A percentile compares a stretch with the other conserved stretches of the same genome.
Conservation (phyloP, 30 jellyfish, hydroid and myxozoan species). For the Hydractinia echinata region DNA sequence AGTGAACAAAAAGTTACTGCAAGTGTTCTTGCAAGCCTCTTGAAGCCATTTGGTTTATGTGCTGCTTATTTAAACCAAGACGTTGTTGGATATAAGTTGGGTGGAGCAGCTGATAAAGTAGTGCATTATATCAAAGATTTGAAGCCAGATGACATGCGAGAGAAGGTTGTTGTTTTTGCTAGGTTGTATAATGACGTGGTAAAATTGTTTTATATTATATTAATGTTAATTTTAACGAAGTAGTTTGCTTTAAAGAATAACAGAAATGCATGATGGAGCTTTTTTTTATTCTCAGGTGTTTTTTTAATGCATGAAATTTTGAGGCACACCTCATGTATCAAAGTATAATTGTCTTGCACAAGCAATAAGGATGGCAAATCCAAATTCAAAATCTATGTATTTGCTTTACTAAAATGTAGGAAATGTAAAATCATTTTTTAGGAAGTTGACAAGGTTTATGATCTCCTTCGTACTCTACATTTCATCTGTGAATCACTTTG, state of each 20-base stretch:
- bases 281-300: too few species aligned
- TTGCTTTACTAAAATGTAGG: too few species aligned
- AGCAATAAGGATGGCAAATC: too few species aligned
- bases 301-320: too few species aligned
- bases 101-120: slow-evolving; percentile 83
- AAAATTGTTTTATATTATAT: too few species aligned
- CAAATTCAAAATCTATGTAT: too few species aligned
- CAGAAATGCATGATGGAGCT: too few species aligned
- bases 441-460: slow-evolving; percentile 92
- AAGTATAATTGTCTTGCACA: too few species aligned
- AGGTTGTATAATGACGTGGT: not conserved
- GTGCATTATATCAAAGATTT: slow-evolving; percentile 56
- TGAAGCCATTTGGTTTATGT: slow-evolving; percentile 89
- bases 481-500: slow-evolving; percentile 72
- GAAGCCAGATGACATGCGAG: slow-evolving; percentile 63
- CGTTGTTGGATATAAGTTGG: slow-evolving; percentile 76
- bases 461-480: slow-evolving; percentile 69
- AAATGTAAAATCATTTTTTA: not conserved
- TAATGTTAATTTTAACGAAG: too few species aligned
- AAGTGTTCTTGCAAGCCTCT: slow-evolving; percentile 37
- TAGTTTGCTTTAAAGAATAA: too few species aligned
- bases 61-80: slow-evolving; percentile 75
- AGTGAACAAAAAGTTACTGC: slow-evolving; percentile 43
- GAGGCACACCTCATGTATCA: too few species aligned
- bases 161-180: slow-evolving; percentile 36